Conservation (phyloP, 1,140 invertebrate species). For the Atta colombica region DNA sequence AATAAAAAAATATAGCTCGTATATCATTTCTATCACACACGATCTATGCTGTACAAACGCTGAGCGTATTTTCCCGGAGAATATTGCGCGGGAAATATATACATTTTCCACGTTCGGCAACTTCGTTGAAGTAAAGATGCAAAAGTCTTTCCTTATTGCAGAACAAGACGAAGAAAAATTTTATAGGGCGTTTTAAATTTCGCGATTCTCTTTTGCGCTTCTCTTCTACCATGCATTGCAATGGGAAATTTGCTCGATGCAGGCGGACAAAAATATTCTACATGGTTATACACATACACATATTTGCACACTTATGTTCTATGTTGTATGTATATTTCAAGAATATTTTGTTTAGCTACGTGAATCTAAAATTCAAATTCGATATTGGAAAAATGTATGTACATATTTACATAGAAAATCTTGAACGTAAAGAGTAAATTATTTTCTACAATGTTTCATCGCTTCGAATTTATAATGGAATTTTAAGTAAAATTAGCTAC, state of each 20-base stretch:
- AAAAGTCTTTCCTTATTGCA: conserved; percentile 35
- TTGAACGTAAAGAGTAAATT: conserved; percentile 7
- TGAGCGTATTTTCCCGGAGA: conserved; percentile 37
- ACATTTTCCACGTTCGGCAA: conserved; percentile 29
- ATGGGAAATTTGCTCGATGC: conserved; percentile 15
- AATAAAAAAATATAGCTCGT: conserved; percentile 56
- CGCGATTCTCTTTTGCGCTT: conserved; percentile 9
- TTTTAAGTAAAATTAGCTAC: not conserved
- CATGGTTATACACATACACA: not conserved
- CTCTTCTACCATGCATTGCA: not conserved
- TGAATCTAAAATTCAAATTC: conserved; percentile 45
- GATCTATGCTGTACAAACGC: conserved; percentile 38
- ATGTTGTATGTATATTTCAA: conserved; percentile 9
- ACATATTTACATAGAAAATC: conserved; percentile 32
- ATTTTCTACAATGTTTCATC: not conserved
- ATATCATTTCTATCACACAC: conserved; percentile 47
- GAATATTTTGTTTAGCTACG: conserved; percentile 23
- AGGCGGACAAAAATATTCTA: conserved; percentile 21
- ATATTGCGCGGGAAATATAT: conserved; percentile 36
- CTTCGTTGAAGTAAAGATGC: conserved; percentile 7
- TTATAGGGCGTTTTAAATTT: conserved; percentile 23
- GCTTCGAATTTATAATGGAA: not conserved
- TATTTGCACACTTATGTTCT: not conserved
- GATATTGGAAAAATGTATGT: conserved; percentile 25
- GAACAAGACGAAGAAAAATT: conserved; percentile 15